Evolutionary conservation across 2,113 vertebrate species (phyloP), one percentile per base, ranked within the genome.

Genomic region (Typhlomys cinereus): DNA sequence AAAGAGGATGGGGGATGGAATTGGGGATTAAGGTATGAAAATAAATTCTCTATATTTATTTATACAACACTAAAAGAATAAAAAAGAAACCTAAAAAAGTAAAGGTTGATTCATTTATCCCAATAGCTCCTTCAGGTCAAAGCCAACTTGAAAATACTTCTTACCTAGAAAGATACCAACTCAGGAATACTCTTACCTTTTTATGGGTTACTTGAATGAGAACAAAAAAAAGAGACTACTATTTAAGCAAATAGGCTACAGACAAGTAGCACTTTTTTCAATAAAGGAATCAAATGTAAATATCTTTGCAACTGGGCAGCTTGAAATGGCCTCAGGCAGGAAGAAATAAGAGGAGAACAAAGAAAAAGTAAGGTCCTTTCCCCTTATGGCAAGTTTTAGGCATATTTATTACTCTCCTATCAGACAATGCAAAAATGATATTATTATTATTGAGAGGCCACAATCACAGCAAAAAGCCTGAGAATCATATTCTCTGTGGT

Each of bases 111-210:
- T n/a, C n/a, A n/a, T n/a, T n/a, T n/a, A n/a, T n/a, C 71, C 39
- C 31, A 67, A 10, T 46, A 84, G 44, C 14, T 81, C n/a, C 17
- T 75, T 36, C 75, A 25, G 48, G 10, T 39, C 61, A 71, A 84
- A n/a, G 44, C 4, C 23, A 82, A 6, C 50, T 7, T 34, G n/a
- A 91, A 93, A 80, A 81, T 81, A 76, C 3, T 34, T 84, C 54
- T 91, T 34, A 64, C 27, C 15, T 31, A 84, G 31, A 85, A 88
- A 88, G 21, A 67, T 23, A 48, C 11, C 75, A 66, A 84, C 69
- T 75, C 48, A 70, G n/a, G 44, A 89, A 80, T 46, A 64, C 39
- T 67, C 86, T 50, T 92, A 57, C 87, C 20, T 91, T n/a, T 52
- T 50, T 44, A 62, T 79, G 23, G 18, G 15, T 90, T 82, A 52